Percentiles rank a stretch among this genome's conserved stretches.
Evolutionary conservation across 1,140 invertebrate genomes (phyloP).

Genomic region (Cotesia chilonis): DNA sequence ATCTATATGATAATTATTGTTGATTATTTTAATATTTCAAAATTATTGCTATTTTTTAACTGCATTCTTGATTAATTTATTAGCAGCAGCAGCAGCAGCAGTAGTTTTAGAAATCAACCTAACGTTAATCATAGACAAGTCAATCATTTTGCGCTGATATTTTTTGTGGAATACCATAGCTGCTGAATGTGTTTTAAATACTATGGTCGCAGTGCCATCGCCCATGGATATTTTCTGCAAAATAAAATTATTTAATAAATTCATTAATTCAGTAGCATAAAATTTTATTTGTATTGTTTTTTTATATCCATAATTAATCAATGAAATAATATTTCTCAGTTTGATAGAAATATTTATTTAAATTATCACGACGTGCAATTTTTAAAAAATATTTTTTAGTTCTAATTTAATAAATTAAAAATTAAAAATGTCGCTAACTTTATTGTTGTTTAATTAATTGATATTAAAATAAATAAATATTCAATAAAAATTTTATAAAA

Average conservation of each 20-base stretch:
- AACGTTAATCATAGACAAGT: slow-evolving; percentile 69
- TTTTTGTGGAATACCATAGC: slow-evolving; percentile 70
- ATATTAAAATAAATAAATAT: too few relatives aligned
- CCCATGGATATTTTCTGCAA: slow-evolving; percentile 64
- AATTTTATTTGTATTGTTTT: background rate
- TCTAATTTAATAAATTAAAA: too few relatives aligned
- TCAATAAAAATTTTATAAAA: too few relatives aligned
- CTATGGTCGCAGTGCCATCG: slow-evolving; percentile 66
- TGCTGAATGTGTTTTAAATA: slow-evolving; percentile 68
- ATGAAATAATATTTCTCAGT: too few relatives aligned
- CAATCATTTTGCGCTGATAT: slow-evolving; percentile 70
- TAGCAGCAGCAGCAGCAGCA: slow-evolving; percentile 25
- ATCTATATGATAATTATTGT: background rate
- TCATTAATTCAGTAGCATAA: background rate
- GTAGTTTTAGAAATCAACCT: slow-evolving; percentile 55
- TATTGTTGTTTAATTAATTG: too few relatives aligned
- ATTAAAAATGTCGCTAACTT: too few relatives aligned
- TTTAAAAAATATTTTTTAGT: too few relatives aligned
- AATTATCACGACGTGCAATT: too few relatives aligned
- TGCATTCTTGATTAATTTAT: slow-evolving; percentile 28
- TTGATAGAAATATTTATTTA: too few relatives aligned
- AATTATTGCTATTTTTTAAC: slow-evolving; percentile 2
- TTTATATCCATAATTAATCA: too few relatives aligned
- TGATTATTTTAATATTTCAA: background rate
- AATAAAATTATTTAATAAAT: slow-evolving; percentile 41